These are phyloP conservation scores for Monomorium pharaonis DNA, from an alignment of 1,140 invertebrate species.

Conservation along the genomic window DNA sequence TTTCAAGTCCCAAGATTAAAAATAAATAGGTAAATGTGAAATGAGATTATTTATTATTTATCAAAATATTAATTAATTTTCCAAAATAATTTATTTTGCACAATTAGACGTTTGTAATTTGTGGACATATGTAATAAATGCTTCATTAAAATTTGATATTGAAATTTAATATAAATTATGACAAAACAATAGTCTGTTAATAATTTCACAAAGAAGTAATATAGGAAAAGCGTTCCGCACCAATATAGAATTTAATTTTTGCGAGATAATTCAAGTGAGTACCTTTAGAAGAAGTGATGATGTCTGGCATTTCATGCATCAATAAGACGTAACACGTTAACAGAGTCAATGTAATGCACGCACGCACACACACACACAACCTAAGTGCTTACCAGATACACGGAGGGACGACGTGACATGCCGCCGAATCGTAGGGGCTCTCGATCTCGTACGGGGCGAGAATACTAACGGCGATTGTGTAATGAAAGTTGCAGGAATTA, in stretches of 20 bases:
- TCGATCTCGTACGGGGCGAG: conserved; percentile 39
- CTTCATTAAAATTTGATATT: neutral
- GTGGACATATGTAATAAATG: neutral
- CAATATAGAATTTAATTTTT: neutral
- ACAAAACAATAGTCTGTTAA: neutral
- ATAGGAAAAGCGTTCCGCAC: neutral
- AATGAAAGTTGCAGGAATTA: conserved; percentile 59
- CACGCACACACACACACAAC: neutral
- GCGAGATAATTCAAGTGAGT: neutral
- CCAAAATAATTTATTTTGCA: neutral
- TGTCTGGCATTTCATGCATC: neutral
- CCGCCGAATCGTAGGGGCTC: conserved; percentile 1
- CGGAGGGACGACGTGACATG: neutral
- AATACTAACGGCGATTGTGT: conserved; percentile 8
- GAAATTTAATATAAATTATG: neutral
- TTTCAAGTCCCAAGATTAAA: neutral
- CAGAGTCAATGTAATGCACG: neutral
- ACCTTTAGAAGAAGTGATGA: neutral
- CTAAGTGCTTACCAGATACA: conserved; percentile 11
- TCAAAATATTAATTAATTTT: neutral
- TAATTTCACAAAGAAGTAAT: neutral
- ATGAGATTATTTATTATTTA: neutral
- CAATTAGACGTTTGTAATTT: neutral
- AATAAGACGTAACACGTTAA: neutral
- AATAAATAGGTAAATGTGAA: neutral